Percentiles rank a stretch among this genome's conserved stretches.
These are phyloP conservation scores for Smutsia gigantea DNA, from an alignment of 2,797 vertebrate species.

Conservation along the genomic window DNA sequence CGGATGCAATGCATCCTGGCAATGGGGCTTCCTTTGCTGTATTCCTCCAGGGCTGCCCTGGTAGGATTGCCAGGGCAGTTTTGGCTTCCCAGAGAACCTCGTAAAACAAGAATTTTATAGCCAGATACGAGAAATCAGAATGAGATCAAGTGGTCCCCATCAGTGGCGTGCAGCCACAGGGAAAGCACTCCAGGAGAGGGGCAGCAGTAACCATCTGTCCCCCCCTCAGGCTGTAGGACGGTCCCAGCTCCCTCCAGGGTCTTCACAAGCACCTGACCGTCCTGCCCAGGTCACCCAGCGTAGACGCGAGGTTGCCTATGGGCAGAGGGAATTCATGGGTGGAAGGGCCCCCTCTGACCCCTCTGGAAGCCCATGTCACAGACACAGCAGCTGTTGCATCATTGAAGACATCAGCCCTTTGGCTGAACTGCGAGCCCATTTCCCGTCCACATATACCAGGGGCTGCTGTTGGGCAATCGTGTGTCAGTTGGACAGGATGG, in stretches of 20 bases:
- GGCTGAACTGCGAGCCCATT: slow-evolving; percentile 62
- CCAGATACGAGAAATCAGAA: slow-evolving; percentile 13
- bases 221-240: too few relatives aligned
- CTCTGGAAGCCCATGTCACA: slow-evolving; percentile 29
- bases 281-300: not conserved
- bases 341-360: not conserved
- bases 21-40: not conserved
- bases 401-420: slow-evolving; percentile 65
- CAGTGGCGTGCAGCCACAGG: not conserved
- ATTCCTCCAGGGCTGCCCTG: not conserved
- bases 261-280: not conserved
- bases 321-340: not conserved
- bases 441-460: slow-evolving; percentile 46
- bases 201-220: accelerated
- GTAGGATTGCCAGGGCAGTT: slow-evolving; percentile 67
- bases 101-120: slow-evolving; percentile 64
- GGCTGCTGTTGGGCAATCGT: slow-evolving; percentile 62
- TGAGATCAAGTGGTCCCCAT: not conserved
- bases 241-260: not conserved
- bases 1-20: not conserved
- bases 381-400: slow-evolving; percentile 4
- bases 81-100: slow-evolving; percentile 68
- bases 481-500: not conserved
- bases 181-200: not conserved
- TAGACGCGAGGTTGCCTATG: not conserved